Evolutionary conservation across 2,888 invertebrate genomes (phyloP), one percentile per base, ranked within the genome.

Genomic region (Tipula unca): DNA sequence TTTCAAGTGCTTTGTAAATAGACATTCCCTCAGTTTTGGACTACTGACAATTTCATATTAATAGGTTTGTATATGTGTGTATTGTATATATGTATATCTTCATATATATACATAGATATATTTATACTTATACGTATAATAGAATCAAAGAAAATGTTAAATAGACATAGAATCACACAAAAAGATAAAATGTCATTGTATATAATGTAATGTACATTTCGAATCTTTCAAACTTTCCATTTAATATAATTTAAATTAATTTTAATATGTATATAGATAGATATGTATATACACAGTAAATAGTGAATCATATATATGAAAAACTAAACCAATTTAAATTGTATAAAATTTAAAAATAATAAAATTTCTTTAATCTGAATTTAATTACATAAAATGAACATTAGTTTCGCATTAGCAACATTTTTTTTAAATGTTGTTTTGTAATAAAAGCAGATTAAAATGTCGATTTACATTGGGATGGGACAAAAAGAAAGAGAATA

Each of bases 1-100:
- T 89, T 88, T 90, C 87, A 88, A 90, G 90, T 89, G 90, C 88
- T 89, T 87, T 87, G 89, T 87, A 89, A 90, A 90, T 89, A 90
- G 88, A 88, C 88, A 88, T 88, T 88, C 87, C 87, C 88, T 86
- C 86, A 86, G 87, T 87, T 86, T 86, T 85, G 83, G 83, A 83
- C 83, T 54, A 82, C 86, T 85, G 25, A 20, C 35, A 83, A 32
- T 32, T 83, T 32, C 17, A 83, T 83, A 82, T 32, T 85, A 32
- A 85, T 85, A 85, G 82, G 86, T 69, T 32, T 2, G 69, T 85
- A 69, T 35, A 85, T 82, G 32, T 36, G 29, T 85, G 82, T 5
- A 20, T 2, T 32, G 32, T 85, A 17, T 85, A 85, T 85, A 20
- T 17, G n/a, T n/a, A 36, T 42, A 85, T 85, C 36, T 20, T 20